Conservation (phyloP, 92 coral and sea anemone species). For the Montipora capitata region DNA sequence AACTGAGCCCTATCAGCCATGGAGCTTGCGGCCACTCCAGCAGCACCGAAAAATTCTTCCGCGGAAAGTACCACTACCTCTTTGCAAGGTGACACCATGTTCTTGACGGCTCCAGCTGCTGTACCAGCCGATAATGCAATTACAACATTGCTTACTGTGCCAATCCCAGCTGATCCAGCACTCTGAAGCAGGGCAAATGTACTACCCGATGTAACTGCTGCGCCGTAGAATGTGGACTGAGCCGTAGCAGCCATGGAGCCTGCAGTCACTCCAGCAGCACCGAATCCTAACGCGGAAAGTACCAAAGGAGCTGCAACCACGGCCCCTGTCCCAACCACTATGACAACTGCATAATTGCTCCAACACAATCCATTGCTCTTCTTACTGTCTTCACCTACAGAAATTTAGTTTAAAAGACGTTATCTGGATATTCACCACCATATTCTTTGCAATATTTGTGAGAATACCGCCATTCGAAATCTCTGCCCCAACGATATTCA, state of each 20-base stretch:
- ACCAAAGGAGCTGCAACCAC: constrained; percentile 3
- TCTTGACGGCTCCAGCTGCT: background rate
- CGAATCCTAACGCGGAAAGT: constrained; percentile 20
- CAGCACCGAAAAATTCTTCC: background rate
- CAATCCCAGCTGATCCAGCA: constrained; percentile 34
- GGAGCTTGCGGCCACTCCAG: background rate
- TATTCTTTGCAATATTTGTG: too few relatives aligned
- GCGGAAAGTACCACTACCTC: background rate
- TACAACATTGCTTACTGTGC: background rate
- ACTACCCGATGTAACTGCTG: constrained; percentile 16
- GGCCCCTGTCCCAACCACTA: constrained; percentile 3
- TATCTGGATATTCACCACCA: too few relatives aligned
- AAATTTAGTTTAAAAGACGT: too few relatives aligned
- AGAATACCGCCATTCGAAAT: too few relatives aligned
- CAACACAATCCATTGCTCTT: background rate
- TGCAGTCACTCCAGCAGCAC: constrained; percentile 26
- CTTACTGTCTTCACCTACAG: background rate
- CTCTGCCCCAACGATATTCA: too few relatives aligned
- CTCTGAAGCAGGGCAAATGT: constrained; percentile 36
- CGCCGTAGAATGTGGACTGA: constrained; percentile 42
- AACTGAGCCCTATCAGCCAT: background rate
- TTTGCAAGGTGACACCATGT: background rate
- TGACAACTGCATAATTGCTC: constrained; percentile 1
- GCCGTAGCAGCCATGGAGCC: constrained; percentile 29
- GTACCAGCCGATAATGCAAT: background rate